Conservation (phyloP, 2,888 invertebrate species). For the Nomada ruficornis region DNA sequence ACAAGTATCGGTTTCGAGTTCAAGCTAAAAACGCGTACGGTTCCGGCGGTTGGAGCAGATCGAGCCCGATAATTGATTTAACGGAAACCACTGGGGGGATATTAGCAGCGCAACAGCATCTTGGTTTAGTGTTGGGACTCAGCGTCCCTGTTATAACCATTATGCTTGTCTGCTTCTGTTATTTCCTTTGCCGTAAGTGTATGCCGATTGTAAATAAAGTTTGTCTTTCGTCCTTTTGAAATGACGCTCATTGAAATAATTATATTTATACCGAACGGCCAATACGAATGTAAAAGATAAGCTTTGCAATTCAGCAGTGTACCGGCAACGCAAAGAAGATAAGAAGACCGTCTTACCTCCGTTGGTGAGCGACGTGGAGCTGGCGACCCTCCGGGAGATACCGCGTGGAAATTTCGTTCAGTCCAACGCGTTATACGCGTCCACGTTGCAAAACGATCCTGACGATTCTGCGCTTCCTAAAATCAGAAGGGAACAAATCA, state of each 20-base stretch:
- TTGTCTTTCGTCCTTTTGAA: neutral
- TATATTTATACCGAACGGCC: too few species aligned
- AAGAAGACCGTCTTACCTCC: slow-evolving; percentile 88
- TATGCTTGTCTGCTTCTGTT: slow-evolving; percentile 81
- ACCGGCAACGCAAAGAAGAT: slow-evolving; percentile 88
- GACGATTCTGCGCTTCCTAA: slow-evolving; percentile 93
- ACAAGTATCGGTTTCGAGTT: slow-evolving; percentile 90
- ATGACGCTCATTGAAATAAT: neutral
- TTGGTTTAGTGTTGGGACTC: slow-evolving; percentile 87
- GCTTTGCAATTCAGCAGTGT: slow-evolving; percentile 85
- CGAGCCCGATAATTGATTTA: slow-evolving; percentile 88
- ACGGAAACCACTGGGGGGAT: slow-evolving; percentile 83
- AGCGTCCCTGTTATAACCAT: slow-evolving; percentile 86
- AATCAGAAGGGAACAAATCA: slow-evolving; percentile 94
- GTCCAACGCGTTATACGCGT: slow-evolving; percentile 93
- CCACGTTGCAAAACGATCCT: slow-evolving; percentile 88
- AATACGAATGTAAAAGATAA: slow-evolving; percentile 12
- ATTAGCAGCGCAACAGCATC: slow-evolving; percentile 85
- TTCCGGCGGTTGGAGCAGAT: slow-evolving; percentile 91
- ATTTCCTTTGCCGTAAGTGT: slow-evolving; percentile 86
- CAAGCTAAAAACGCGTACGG: slow-evolving; percentile 92
- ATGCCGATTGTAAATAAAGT: slow-evolving; percentile 9
- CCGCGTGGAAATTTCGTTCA: slow-evolving; percentile 92
- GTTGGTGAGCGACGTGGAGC: slow-evolving; percentile 90
- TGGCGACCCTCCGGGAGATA: slow-evolving; percentile 93